phyloP scores from a whole-genome alignment of 2,113 vertebrate genomes.

The Erpornis zantholeuca region DNA sequence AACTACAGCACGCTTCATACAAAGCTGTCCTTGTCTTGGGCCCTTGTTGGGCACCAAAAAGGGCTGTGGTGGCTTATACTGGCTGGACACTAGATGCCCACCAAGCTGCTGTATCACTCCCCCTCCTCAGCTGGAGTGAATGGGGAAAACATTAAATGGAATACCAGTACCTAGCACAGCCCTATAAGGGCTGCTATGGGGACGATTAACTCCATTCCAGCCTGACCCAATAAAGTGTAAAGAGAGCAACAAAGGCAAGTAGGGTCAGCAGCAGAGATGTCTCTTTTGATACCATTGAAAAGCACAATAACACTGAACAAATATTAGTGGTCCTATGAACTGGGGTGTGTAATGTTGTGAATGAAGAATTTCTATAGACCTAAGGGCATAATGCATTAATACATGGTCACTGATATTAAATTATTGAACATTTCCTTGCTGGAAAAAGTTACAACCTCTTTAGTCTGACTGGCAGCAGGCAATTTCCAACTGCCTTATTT shows the following conservation, averaged over 20 bases:
- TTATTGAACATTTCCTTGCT: not conserved
- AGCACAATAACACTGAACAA: not conserved
- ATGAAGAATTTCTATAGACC: not conserved
- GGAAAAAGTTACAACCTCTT: not conserved
- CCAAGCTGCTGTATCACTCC: not conserved
- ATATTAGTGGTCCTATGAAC: not conserved
- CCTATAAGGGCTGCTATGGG: fast-evolving
- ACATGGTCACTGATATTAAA: not conserved
- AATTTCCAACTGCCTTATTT: not conserved
- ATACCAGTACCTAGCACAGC: not conserved
- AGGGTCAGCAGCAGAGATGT: not conserved
- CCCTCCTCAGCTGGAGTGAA: not conserved
- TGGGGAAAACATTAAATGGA: not conserved
- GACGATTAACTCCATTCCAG: not conserved
- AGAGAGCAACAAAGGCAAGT: not conserved
- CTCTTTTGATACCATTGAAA: not conserved
- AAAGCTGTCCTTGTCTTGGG: not conserved
- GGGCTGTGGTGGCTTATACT: not conserved
- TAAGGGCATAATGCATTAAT: not conserved
- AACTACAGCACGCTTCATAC: not conserved
- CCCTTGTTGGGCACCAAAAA: not conserved
- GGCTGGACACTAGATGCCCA: not conserved
- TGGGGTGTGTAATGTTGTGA: not conserved
- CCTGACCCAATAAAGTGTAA: not conserved
- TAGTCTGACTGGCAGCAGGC: not conserved